Evolutionary conservation across 2,113 vertebrate genomes (phyloP).

Genomic region (Phylloscopus whistleri): DNA sequence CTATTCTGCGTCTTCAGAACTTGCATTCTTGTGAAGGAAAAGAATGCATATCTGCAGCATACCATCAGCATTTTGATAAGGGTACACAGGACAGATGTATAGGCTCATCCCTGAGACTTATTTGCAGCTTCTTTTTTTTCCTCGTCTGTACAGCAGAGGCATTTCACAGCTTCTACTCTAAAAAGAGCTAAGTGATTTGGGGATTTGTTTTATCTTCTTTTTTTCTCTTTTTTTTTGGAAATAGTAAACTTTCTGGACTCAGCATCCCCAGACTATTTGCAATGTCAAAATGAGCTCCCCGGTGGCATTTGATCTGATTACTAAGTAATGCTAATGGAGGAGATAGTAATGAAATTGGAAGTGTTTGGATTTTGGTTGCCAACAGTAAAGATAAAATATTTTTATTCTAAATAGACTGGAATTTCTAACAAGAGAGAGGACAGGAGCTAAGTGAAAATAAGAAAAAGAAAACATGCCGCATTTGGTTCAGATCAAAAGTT

Average conservation of each 20-base stretch:
- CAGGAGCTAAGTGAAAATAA: neutral
- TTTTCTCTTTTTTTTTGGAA: neutral
- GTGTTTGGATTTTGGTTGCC: neutral
- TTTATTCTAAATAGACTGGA: neutral
- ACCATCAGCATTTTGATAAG: conserved; percentile 21
- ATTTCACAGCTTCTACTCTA: neutral
- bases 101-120: neutral
- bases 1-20: neutral
- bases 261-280: neutral
- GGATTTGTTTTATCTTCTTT: neutral
- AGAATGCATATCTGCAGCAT: neutral
- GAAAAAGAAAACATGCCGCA: neutral
- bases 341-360: neutral
- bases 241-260: neutral
- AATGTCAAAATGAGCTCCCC: neutral
- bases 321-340: neutral
- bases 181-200: neutral
- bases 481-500: neutral
- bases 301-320: neutral
- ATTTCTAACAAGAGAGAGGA: neutral
- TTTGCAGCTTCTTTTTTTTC: neutral
- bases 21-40: neutral
- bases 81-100: neutral
- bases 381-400: neutral
- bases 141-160: neutral